phyloP scores from a whole-genome alignment of 2,113 vertebrate genomes.

The Cochlearius cochlearius region DNA sequence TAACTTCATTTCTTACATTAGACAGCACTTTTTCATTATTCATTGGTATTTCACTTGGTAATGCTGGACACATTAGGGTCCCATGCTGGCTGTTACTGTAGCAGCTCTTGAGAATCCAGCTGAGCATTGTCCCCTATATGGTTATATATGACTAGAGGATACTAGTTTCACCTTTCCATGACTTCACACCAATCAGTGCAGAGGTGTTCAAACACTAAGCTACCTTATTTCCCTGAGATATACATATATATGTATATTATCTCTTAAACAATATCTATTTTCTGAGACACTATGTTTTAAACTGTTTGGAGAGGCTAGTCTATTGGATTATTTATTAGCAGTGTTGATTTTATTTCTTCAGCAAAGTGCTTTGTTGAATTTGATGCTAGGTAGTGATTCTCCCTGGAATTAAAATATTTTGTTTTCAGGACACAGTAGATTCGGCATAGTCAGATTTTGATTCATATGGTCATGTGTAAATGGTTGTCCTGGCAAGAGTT shows the following conservation, averaged over 20 bases:
- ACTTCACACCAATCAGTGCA: neutral
- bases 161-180: neutral
- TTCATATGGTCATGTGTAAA: neutral
- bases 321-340: neutral
- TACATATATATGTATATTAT: neutral
- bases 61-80: neutral
- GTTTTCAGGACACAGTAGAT: neutral
- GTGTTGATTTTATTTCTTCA: neutral
- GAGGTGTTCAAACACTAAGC: neutral
- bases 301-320: neutral
- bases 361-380: neutral
- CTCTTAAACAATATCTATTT: neutral
- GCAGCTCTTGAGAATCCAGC: neutral
- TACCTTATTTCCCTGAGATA: neutral
- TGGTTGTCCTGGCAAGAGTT: neutral
- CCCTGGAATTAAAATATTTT: neutral
- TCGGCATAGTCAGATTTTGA: neutral
- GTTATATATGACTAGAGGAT: neutral
- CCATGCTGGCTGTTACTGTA: neutral
- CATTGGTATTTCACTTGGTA: slow-evolving; percentile 16
- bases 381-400: neutral
- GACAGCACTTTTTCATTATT: slow-evolving; percentile 33
- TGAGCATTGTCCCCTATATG: neutral
- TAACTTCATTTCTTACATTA: slow-evolving; percentile 49
- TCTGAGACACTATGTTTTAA: neutral